Evolutionary conservation across 2,797 vertebrate genomes (phyloP).

Genomic region (Premnoplex brunnescens): DNA sequence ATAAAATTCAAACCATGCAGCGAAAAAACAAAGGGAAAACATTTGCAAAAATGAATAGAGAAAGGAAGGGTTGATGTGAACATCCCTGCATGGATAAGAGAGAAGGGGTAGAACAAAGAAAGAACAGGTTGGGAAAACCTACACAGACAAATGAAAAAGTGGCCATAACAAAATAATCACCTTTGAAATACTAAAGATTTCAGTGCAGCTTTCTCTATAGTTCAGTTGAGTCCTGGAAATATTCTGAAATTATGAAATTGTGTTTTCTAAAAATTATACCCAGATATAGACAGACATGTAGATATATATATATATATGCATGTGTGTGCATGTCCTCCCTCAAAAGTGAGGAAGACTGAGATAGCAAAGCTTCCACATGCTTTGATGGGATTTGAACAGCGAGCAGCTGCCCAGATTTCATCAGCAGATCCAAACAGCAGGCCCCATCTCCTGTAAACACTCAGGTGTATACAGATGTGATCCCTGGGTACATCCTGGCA

Average conservation of each 20-base stretch:
- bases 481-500: background rate
- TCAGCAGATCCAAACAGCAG: background rate
- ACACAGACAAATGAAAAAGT: background rate
- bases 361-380: background rate
- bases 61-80: background rate
- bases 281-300: background rate
- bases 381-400: background rate
- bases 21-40: background rate
- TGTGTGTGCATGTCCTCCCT: background rate
- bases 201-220: background rate
- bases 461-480: background rate
- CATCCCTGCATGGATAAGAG: background rate
- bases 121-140: background rate
- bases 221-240: background rate
- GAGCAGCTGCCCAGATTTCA: background rate
- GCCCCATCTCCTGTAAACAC: background rate
- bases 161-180: background rate
- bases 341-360: background rate
- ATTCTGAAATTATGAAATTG: background rate
- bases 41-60: background rate
- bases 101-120: background rate
- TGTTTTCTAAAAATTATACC: background rate
- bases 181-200: background rate
- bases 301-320: background rate
- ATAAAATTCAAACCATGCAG: background rate